Percentiles rank a stretch among this genome's conserved stretches.
phyloP scores from a whole-genome alignment of 2,797 vertebrate genomes.

The Xenops minutus region DNA sequence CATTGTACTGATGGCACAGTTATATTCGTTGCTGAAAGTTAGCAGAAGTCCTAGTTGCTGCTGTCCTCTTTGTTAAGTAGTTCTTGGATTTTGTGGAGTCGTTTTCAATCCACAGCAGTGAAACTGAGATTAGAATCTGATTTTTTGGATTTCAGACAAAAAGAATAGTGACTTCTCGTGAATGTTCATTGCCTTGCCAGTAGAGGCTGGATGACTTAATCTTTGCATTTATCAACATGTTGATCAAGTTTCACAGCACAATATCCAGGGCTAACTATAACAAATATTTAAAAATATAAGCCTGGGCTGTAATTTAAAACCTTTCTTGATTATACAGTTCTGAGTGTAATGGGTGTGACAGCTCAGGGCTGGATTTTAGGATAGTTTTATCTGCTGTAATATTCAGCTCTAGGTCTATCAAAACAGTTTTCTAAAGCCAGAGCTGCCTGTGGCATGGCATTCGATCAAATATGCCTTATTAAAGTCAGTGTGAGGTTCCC shows the following conservation, averaged over 20 bases:
- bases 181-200: background rate
- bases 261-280: conserved; percentile 35
- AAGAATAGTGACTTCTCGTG: background rate
- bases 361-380: background rate
- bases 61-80: background rate
- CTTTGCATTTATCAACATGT: conserved; percentile 18
- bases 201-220: conserved; percentile 35
- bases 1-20: background rate
- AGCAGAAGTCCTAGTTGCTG: background rate
- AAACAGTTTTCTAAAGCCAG: conserved; percentile 19
- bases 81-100: background rate
- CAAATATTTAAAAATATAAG: conserved; percentile 29
- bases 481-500: background rate
- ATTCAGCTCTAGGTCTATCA: background rate
- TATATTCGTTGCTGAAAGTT: background rate
- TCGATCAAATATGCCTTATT: conserved; percentile 10
- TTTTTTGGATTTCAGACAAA: conserved; percentile 4
- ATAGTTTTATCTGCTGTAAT: conserved; percentile 2
- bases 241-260: conserved; percentile 47
- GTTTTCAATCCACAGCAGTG: background rate
- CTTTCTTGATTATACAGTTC: background rate
- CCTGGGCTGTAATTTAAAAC: background rate
- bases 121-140: background rate
- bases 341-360: background rate
- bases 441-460: conserved; percentile 27